Percentiles rank a stretch among this genome's conserved stretches.
phyloP scores from a whole-genome alignment of 2,888 invertebrate genomes.

The Acanthosoma haemorrhoidale region DNA sequence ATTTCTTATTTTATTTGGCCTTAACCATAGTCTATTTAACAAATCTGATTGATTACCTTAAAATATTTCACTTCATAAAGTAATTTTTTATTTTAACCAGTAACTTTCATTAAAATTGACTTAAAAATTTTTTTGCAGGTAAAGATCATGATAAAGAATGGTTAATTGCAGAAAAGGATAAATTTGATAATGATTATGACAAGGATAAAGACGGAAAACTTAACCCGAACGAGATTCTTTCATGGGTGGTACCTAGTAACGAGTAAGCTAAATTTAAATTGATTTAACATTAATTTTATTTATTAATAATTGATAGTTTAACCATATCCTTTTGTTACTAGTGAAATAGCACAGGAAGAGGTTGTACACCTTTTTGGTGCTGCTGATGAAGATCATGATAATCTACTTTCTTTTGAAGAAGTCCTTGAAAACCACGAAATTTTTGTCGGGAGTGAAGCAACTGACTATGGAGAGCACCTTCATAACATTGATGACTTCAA shows the following conservation, averaged over 20 bases:
- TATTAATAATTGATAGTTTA: not conserved
- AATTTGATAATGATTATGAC: slow-evolving; percentile 83
- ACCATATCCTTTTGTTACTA: slow-evolving; percentile 43
- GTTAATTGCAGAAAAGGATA: slow-evolving; percentile 66
- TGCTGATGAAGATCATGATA: slow-evolving; percentile 81
- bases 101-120: too few relatives aligned
- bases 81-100: too few relatives aligned
- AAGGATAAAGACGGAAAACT: slow-evolving; percentile 75
- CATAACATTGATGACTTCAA: slow-evolving; percentile 70
- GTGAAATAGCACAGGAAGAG: slow-evolving; percentile 84
- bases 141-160: slow-evolving; percentile 62
- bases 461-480: slow-evolving; percentile 80
- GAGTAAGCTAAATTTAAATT: slow-evolving; percentile 57
- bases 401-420: slow-evolving; percentile 71
- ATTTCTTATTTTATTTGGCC: too few relatives aligned
- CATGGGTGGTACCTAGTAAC: slow-evolving; percentile 88
- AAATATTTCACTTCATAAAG: too few relatives aligned
- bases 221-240: slow-evolving; percentile 69
- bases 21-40: too few relatives aligned
- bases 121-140: slow-evolving; percentile 53
- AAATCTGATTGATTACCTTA: too few relatives aligned
- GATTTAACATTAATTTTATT: not conserved
- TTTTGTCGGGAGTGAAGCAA: slow-evolving; percentile 90
- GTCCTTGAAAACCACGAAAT: slow-evolving; percentile 76
- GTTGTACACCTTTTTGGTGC: slow-evolving; percentile 81